Conservation (phyloP, 1,140 invertebrate genomes). For the Caenorhabditis brenneri region DNA sequence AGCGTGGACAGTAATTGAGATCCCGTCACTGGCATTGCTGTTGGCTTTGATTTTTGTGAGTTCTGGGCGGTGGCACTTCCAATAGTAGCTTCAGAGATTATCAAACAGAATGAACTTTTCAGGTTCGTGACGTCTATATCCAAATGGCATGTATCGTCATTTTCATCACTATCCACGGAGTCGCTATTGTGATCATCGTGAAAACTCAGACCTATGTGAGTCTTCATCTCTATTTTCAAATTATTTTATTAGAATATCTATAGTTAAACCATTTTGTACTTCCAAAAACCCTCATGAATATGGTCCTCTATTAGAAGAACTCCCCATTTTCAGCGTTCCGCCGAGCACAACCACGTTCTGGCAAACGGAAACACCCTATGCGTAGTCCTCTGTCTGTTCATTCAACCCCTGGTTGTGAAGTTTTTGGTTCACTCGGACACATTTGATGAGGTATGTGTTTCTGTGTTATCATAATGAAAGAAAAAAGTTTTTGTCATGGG, state of each 20-base stretch:
- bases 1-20: not conserved
- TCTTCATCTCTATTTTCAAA: not conserved
- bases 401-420: not conserved
- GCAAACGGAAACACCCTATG: conserved; percentile 42
- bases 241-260: not conserved
- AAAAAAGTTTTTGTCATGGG: not conserved
- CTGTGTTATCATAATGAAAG: not conserved
- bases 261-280: too few species aligned
- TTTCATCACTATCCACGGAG: conserved; percentile 11
- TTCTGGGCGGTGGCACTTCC: too few species aligned
- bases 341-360: conserved; percentile 34
- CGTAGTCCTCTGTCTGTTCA: conserved; percentile 18
- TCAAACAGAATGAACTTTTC: too few species aligned
- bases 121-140: not conserved
- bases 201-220: conserved; percentile 16
- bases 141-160: conserved; percentile 1
- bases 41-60: not conserved
- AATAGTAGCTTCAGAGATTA: too few species aligned
- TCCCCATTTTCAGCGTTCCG: conserved; percentile 34
- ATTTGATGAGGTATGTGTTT: conserved; percentile 7
- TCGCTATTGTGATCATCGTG: not conserved
- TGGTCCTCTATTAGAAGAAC: too few species aligned
- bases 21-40: not conserved
- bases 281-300: too few species aligned
- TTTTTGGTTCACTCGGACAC: conserved; percentile 30